These are phyloP conservation scores for Cerastis rubricosa DNA, from an alignment of 2,888 invertebrate genomes.

Conservation along the genomic window DNA sequence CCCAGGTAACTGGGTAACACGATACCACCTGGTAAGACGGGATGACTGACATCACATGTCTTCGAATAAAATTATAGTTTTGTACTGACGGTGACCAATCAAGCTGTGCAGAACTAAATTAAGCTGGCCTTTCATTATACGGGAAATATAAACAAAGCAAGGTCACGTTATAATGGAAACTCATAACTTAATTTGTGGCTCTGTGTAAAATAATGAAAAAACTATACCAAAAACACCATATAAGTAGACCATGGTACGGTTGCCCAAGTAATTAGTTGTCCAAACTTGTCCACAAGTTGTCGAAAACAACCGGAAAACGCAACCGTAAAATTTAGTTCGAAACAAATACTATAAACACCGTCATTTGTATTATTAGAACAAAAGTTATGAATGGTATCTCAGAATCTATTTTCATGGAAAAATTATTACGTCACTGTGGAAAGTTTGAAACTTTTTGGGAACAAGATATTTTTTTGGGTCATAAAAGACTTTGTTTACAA, in stretches of 20 bases:
- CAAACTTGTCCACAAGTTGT: constrained; percentile 56
- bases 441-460: not conserved
- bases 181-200: no score
- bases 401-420: constrained; percentile 2
- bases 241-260: no score
- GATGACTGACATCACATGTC: no score
- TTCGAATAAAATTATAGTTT: no score
- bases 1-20: no score
- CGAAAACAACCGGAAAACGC: constrained; percentile 56
- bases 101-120: no score
- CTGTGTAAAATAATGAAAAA: not conserved
- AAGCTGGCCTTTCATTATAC: no score
- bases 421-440: not conserved
- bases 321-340: constrained; percentile 34
- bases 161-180: no score
- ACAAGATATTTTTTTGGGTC: not conserved
- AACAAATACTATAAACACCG: constrained; percentile 24
- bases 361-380: constrained; percentile 23
- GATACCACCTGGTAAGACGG: no score
- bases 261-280: constrained; percentile 57
- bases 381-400: constrained; percentile 19
- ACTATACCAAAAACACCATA: not conserved
- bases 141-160: no score
- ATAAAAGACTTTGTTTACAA: constrained; percentile 2
- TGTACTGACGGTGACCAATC: no score